A percentile compares a stretch with the other conserved stretches of the same genome.
These are phyloP conservation scores for Ctenomys sociabilis DNA, from an alignment of 2,113 vertebrate genomes.

Conservation along the genomic window DNA sequence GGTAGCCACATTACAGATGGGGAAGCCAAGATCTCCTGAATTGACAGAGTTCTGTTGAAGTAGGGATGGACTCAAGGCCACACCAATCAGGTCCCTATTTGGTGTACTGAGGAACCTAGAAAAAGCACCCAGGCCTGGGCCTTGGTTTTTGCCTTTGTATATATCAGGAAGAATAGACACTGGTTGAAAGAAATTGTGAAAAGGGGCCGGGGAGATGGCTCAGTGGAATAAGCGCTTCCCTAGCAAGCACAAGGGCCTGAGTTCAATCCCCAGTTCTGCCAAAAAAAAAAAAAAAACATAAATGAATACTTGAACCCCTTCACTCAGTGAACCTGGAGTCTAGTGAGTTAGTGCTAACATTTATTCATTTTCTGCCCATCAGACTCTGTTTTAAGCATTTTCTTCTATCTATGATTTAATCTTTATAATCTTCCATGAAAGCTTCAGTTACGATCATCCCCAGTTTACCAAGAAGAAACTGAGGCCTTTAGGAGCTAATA, in stretches of 20 bases:
- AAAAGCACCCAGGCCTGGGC: neutral
- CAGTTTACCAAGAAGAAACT: neutral
- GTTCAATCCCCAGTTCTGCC: no score
- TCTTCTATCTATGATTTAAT: neutral
- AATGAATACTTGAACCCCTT: neutral
- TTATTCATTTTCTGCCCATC: accelerated
- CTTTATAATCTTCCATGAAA: neutral
- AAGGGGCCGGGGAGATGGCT: no score
- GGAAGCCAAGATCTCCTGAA: neutral
- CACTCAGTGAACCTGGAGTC: neutral
- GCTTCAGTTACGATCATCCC: neutral
- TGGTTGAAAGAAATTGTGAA: neutral
- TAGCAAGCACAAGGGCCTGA: no score
- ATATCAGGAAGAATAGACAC: neutral
- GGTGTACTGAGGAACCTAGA: neutral
- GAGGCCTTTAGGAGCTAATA: neutral
- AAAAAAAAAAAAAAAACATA: no score
- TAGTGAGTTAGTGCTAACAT: neutral
- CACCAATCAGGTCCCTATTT: neutral
- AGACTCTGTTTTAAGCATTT: neutral
- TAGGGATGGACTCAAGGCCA: neutral
- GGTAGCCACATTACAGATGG: neutral
- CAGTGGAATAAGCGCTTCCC: no score
- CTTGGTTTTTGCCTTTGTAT: neutral
- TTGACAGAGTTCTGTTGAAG: neutral